phyloP scores from a whole-genome alignment of 2,797 vertebrate species.

The Stomatorhinus walkeri region DNA sequence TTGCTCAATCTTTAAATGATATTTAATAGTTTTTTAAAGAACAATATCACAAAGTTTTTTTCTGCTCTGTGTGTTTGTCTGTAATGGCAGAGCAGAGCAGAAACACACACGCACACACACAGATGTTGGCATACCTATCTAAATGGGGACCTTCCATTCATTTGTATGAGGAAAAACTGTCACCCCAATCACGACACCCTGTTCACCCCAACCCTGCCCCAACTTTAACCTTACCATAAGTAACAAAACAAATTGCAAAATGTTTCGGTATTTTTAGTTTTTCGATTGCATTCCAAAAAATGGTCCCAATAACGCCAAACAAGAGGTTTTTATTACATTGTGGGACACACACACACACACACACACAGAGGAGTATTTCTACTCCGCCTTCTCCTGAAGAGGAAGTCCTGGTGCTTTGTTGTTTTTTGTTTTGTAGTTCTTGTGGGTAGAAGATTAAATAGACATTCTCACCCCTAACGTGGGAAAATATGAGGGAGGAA shows the following conservation, averaged over 20 bases:
- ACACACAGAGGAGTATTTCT: not conserved
- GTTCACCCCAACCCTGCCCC: not conserved
- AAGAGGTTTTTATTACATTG: not conserved
- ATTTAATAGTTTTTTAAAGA: not conserved
- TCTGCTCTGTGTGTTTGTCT: not conserved
- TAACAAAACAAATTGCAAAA: not conserved
- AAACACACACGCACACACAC: not conserved
- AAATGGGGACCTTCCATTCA: not conserved
- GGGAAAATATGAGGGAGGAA: slow-evolving; percentile 10
- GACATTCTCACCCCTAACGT: slow-evolving; percentile 15
- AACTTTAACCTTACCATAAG: not conserved
- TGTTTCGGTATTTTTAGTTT: not conserved
- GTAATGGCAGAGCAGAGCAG: not conserved
- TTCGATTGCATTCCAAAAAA: no score
- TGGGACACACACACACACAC: not conserved
- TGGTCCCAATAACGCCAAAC: not conserved
- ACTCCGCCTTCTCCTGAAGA: not conserved
- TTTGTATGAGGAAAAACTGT: not conserved
- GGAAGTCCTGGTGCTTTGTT: not conserved
- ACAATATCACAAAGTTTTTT: not conserved
- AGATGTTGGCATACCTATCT: not conserved
- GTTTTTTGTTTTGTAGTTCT: not conserved
- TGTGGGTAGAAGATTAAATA: slow-evolving; percentile 13
- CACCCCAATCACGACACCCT: not conserved
- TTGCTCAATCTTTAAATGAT: not conserved